Conservation (phyloP, 2,797 vertebrate genomes). For the Eospalax fontanierii region DNA sequence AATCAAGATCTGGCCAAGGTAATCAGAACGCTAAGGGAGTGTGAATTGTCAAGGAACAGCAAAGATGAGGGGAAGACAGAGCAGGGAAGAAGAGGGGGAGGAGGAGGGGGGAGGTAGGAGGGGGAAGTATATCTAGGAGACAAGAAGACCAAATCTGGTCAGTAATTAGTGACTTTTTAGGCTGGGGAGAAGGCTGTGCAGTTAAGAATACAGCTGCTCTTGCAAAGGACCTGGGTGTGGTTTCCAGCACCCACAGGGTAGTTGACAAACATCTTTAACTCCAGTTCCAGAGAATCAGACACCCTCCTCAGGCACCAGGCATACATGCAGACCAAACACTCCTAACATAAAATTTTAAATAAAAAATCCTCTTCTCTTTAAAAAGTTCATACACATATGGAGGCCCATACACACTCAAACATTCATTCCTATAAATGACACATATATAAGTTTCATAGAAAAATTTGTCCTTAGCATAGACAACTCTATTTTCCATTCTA, state of each 20-base stretch:
- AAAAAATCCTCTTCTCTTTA: no score
- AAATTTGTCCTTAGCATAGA: not conserved
- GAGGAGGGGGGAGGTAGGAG: no score
- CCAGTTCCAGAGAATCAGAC: no score
- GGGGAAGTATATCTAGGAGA: not conserved
- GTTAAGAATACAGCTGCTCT: no score
- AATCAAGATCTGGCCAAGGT: not conserved
- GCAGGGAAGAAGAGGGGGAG: no score
- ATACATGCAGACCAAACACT: no score
- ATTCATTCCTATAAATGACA: not conserved
- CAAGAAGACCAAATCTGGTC: not conserved
- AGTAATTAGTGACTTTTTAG: constrained; percentile 24
- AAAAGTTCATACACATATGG: not conserved
- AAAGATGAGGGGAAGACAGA: not conserved
- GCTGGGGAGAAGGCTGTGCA: not conserved
- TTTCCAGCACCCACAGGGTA: no score
- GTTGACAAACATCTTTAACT: no score
- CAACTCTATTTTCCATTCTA: not conserved
- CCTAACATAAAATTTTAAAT: no score
- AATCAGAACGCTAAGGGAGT: not conserved
- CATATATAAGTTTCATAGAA: constrained; percentile 1
- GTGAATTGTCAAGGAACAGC: not conserved
- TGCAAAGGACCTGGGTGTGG: no score
- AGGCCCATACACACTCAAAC: not conserved
- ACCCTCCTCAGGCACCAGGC: no score